Conservation (phyloP, 2,113 vertebrate species). For the Poecilia latipinna region DNA sequence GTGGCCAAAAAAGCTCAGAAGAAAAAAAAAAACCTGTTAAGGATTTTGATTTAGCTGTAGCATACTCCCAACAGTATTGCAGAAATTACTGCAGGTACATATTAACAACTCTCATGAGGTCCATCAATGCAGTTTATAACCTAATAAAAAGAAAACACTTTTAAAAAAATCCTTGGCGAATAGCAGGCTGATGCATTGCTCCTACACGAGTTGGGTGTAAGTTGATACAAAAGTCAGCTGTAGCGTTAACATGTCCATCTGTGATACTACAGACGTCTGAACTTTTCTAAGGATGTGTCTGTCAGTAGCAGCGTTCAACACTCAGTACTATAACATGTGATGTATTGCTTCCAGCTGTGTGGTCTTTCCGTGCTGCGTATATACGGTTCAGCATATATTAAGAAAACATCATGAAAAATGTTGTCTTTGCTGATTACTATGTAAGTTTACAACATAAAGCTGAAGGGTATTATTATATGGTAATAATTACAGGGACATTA, state of each 20-base stretch:
- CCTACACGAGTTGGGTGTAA: conserved; percentile 23
- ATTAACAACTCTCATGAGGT: conserved; percentile 30
- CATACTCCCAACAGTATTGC: conserved; percentile 29
- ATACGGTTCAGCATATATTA: conserved; percentile 13
- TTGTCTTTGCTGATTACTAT: neutral
- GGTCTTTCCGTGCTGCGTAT: conserved; percentile 6
- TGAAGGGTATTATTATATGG: conserved; percentile 1
- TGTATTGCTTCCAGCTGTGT: conserved; percentile 63
- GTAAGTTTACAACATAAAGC: neutral
- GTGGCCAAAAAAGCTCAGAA: neutral
- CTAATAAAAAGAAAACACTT: conserved; percentile 28
- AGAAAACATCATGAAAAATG: conserved; percentile 18
- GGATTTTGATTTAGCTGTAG: conserved; percentile 7
- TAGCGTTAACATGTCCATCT: conserved; percentile 20
- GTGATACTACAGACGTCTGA: conserved; percentile 40
- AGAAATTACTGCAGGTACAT: conserved; percentile 30
- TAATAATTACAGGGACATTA: conserved; percentile 23
- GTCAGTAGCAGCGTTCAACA: conserved; percentile 59
- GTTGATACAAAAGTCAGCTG: conserved; percentile 31
- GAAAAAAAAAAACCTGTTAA: neutral
- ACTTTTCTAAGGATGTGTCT: conserved; percentile 35
- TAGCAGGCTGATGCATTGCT: conserved; percentile 8
- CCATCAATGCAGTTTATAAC: conserved; percentile 45
- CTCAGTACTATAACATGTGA: conserved; percentile 44
- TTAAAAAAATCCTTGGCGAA: conserved; percentile 26